Percentiles rank a stretch among this genome's conserved stretches.
Evolutionary conservation across 1,140 invertebrate species (phyloP).

Genomic region (Armadillidium nasatum): DNA sequence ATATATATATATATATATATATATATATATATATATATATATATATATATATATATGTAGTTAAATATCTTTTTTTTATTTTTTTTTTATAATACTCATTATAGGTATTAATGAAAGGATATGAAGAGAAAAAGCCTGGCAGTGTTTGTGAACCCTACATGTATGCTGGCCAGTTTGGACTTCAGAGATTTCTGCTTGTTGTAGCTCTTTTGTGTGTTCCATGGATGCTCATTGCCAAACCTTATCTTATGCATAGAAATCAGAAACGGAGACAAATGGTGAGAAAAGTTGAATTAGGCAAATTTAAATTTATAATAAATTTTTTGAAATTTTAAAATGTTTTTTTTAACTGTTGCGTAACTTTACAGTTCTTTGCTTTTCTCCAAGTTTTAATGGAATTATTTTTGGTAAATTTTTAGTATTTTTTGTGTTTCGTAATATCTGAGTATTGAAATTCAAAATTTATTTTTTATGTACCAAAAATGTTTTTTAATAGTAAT

Average conservation of each 20-base stretch:
- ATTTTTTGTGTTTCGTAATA: too few relatives aligned
- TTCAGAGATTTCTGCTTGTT: conserved; percentile 83
- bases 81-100: conserved; percentile 8
- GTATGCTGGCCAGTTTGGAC: conserved; percentile 53
- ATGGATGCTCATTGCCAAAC: conserved; percentile 93
- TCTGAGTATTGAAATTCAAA: too few relatives aligned
- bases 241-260: conserved; percentile 70
- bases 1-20: not conserved
- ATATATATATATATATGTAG: conserved; percentile 23
- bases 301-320: too few relatives aligned
- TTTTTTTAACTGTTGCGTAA: too few relatives aligned
- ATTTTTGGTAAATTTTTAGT: too few relatives aligned
- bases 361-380: too few relatives aligned
- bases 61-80: not conserved
- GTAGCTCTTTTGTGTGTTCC: conserved; percentile 84
- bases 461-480: too few relatives aligned
- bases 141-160: conserved; percentile 42
- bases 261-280: conserved; percentile 50
- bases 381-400: too few relatives aligned
- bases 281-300: not conserved
- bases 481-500: too few relatives aligned
- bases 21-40: conserved; percentile 24
- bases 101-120: conserved; percentile 36
- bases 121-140: conserved; percentile 20
- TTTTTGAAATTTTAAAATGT: too few relatives aligned